Evolutionary conservation across 2,113 vertebrate genomes (phyloP).

Genomic region (Tauraco erythrolophus): DNA sequence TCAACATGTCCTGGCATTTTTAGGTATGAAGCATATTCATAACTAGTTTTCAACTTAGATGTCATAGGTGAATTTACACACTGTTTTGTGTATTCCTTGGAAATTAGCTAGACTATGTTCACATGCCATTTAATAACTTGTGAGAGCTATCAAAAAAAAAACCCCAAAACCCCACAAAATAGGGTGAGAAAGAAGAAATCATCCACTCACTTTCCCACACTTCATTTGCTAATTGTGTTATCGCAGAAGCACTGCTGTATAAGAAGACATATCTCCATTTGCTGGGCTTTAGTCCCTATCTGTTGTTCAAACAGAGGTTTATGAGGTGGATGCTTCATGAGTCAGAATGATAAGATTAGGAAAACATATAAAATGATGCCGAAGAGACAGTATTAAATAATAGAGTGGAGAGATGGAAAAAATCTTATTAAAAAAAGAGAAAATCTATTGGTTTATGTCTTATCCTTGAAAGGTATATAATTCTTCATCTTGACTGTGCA

Average conservation of each 20-base stretch:
- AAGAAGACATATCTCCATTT: neutral
- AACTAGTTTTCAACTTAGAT: neutral
- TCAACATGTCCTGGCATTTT: neutral
- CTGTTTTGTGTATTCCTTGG: neutral
- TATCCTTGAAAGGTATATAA: neutral
- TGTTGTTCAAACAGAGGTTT: neutral
- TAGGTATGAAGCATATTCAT: neutral
- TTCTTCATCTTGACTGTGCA: neutral
- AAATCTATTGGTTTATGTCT: neutral
- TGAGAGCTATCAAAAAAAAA: neutral
- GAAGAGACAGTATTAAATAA: neutral
- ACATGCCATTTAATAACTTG: neutral
- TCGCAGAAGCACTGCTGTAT: no score
- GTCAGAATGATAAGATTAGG: neutral
- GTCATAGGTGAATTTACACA: neutral
- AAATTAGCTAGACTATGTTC: neutral
- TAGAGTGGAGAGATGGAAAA: neutral
- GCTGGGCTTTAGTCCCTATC: neutral
- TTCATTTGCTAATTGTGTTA: no score
- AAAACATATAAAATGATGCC: neutral
- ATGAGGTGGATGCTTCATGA: neutral
- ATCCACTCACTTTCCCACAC: neutral
- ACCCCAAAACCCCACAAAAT: neutral
- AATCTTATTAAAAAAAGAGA: neutral
- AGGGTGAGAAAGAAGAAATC: neutral